Evolutionary conservation across 1,140 invertebrate species (phyloP).

Genomic region (Pentalonia nigronervosa): DNA sequence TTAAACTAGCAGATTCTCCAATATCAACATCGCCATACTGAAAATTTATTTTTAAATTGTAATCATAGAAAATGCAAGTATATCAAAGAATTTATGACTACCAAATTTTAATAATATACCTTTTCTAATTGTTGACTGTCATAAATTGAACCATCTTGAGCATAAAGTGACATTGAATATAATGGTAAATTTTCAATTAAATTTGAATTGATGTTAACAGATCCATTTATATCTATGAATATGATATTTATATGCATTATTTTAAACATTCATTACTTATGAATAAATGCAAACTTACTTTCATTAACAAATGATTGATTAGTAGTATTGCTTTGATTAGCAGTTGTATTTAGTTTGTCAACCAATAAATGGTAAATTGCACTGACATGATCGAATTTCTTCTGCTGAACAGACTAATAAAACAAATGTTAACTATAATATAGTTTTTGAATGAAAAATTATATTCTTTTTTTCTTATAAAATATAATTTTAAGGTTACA

Average conservation of each 20-base stretch:
- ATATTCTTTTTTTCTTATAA: neutral
- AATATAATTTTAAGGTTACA: too few relatives aligned
- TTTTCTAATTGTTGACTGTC: constrained; percentile 55
- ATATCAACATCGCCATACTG: constrained; percentile 59
- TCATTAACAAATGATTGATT: constrained; percentile 40
- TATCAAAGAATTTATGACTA: neutral
- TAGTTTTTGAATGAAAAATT: constrained; percentile 9
- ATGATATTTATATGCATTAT: neutral
- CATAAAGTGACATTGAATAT: constrained; percentile 51
- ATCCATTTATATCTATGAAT: constrained; percentile 14
- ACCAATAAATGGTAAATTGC: constrained; percentile 94
- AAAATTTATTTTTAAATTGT: constrained; percentile 33
- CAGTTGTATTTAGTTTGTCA: constrained; percentile 74
- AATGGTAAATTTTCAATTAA: constrained; percentile 49
- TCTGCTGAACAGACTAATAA: constrained; percentile 80
- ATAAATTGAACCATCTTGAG: constrained; percentile 52
- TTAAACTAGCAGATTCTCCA: constrained; percentile 49
- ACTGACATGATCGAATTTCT: constrained; percentile 93
- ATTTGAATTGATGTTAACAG: constrained; percentile 48
- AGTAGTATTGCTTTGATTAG: constrained; percentile 28
- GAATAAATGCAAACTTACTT: constrained; percentile 29
- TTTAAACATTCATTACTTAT: neutral
- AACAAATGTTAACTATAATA: constrained; percentile 40
- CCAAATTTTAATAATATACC: neutral
- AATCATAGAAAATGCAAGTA: neutral